phyloP scores from a whole-genome alignment of 2,113 vertebrate species.

The Pleuronectes platessa region DNA sequence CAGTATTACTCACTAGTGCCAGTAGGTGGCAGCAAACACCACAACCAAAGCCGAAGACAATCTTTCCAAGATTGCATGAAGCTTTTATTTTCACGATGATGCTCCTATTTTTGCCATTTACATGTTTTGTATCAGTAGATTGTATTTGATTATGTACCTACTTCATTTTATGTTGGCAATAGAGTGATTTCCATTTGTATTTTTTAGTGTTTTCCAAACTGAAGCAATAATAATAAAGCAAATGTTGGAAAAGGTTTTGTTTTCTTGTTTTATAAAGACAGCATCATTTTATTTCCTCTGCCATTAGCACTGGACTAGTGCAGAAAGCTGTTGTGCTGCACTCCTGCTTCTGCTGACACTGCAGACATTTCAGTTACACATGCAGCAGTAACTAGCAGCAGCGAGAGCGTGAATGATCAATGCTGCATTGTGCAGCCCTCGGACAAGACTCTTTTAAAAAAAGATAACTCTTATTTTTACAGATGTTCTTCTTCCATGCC shows the following conservation, averaged over 20 bases:
- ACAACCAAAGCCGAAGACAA: conserved; percentile 41
- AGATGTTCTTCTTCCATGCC: background rate
- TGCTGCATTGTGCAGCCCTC: conserved; percentile 48
- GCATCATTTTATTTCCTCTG: background rate
- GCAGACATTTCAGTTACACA: conserved; percentile 62
- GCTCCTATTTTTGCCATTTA: conserved; percentile 15
- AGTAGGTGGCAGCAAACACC: conserved; percentile 62
- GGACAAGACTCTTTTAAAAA: background rate
- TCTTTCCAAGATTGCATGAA: conserved; percentile 37
- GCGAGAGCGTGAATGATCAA: conserved; percentile 43
- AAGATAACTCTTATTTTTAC: background rate
- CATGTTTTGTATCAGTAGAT: conserved; percentile 7
- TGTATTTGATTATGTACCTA: conserved; percentile 21
- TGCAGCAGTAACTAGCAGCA: conserved; percentile 53
- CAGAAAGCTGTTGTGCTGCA: conserved; percentile 25
- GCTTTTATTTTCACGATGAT: conserved; percentile 33
- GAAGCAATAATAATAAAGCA: conserved; percentile 51
- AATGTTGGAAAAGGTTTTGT: conserved; percentile 11
- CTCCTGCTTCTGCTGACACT: conserved; percentile 62
- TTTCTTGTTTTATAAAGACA: background rate
- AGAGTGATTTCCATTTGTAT: conserved; percentile 35
- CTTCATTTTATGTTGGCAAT: conserved; percentile 17
- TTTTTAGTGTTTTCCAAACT: conserved; percentile 43
- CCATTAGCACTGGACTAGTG: background rate
- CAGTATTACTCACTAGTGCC: conserved; percentile 46